Conservation (phyloP, 2,888 invertebrate species). For the Halictus quadricinctus region DNA sequence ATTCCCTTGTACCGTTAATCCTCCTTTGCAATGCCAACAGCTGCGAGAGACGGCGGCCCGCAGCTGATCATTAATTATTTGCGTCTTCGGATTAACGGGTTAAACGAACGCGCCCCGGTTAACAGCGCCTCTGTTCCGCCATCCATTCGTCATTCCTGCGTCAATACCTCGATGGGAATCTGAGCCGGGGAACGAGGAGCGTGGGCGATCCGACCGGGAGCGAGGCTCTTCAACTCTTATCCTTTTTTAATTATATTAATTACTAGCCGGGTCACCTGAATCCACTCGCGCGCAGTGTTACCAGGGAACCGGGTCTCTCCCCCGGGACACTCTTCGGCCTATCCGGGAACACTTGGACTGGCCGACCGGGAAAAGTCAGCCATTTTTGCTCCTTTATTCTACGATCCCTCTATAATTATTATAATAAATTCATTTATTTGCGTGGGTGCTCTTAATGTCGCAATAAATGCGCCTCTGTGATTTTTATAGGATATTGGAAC, state of each 20-base stretch:
- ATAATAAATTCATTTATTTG: not conserved
- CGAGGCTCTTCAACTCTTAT: not conserved
- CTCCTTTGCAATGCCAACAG: constrained; percentile 61
- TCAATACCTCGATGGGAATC: constrained; percentile 12
- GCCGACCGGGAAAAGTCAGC: not conserved
- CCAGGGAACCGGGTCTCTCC: not conserved
- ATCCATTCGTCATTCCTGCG: constrained; percentile 25
- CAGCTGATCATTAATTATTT: constrained; percentile 69
- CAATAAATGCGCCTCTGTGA: not conserved
- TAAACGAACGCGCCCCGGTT: constrained; percentile 40
- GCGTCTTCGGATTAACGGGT: constrained; percentile 61
- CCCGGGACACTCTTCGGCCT: not conserved
- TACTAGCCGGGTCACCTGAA: not conserved
- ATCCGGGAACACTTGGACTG: not conserved
- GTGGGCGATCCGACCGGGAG: not conserved
- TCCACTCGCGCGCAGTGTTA: not conserved
- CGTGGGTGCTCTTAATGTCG: not conserved
- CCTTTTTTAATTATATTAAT: constrained; percentile 11
- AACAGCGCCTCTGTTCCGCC: constrained; percentile 25
- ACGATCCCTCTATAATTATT: not conserved
- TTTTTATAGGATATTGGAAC: not conserved
- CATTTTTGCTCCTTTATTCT: not conserved
- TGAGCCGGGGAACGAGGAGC: not conserved
- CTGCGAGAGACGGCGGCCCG: constrained; percentile 55
- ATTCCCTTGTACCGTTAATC: constrained; percentile 69